These are phyloP conservation scores for Orchesella cincta DNA, from an alignment of 1,140 invertebrate species.

Conservation along the genomic window DNA sequence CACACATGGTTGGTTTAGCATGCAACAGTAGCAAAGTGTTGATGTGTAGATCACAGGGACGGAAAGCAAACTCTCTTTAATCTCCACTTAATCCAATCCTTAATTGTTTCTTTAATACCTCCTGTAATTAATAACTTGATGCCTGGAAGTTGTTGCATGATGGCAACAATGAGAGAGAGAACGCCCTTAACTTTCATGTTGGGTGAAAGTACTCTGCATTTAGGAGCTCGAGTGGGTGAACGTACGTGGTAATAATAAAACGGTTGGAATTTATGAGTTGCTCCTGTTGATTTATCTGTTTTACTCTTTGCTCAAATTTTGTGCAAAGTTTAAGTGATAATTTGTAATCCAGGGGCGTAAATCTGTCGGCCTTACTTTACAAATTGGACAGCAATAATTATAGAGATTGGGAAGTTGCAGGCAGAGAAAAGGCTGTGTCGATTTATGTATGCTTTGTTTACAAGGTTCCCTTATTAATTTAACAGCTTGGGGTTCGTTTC, in stretches of 20 bases:
- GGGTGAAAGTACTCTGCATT: neutral
- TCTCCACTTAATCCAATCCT: constrained; percentile 24
- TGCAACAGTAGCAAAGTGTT: constrained; percentile 27
- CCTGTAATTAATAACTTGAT: constrained; percentile 13
- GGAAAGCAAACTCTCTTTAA: constrained; percentile 13
- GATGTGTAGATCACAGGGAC: constrained; percentile 5
- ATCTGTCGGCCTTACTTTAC: neutral
- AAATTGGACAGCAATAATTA: constrained; percentile 24
- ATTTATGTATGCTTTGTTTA: neutral
- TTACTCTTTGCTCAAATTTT: neutral
- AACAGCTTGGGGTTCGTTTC: too few relatives aligned
- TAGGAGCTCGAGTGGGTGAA: neutral
- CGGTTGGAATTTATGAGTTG: constrained; percentile 10
- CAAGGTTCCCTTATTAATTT: constrained; percentile 3
- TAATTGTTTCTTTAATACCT: constrained; percentile 27
- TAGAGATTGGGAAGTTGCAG: constrained; percentile 10
- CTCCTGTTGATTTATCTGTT: constrained; percentile 27
- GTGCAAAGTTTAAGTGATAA: constrained; percentile 7
- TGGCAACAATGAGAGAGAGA: neutral
- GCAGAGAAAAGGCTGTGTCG: neutral
- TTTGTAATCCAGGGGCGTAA: constrained; percentile 9
- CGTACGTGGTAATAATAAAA: neutral
- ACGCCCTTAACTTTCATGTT: neutral
- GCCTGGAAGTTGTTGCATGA: neutral
- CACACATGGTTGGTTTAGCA: neutral